Evolutionary conservation across 2,888 invertebrate species (phyloP), one percentile per base, ranked within the genome.

Genomic region (Ferrisia virgata): DNA sequence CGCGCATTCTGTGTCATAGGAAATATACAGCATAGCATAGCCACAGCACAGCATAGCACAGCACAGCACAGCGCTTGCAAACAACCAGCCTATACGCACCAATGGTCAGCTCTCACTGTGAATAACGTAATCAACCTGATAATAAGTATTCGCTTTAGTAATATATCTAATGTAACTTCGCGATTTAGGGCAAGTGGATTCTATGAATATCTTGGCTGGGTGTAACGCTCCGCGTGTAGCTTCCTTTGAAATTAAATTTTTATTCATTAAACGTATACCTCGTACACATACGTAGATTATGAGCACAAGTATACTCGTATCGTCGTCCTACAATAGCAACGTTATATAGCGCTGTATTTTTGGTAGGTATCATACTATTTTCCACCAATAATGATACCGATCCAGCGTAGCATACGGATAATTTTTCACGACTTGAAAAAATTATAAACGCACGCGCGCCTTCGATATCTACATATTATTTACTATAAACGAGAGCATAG

Each of bases 161-260:
- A 33, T 72, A 33, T 72, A 72, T 33, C 72, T 72, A 72, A 72
- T 33, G 72, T 72, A 33, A 33, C 72, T 72, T 72, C 6, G 72
- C 72, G 72, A 72, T 72, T 72, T 72, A 72, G 72, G 72, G 72
- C 72, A 72, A 72, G 33, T 72, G 72, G 72, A 72, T 72, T 72
- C 72, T 72, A 33, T 25, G 25, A 28, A 22, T 31, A 72, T 72
- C 72, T 72, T 33, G 15, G 72, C 33, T 72, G 72, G 72, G 72
- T 72, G 72, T 72, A 28, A 18, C 47, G 18, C 47, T 40, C 40
- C 28, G 72, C 9, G 28, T 28, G 72, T 15, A 28, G 72, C 72
- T 72, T 72, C 72, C 33, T 72, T 72, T 72, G 72, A 72, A n/a
- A n/a, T n/a, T n/a, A n/a, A n/a, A 72, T 72, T 72, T 47, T 72